phyloP scores from a whole-genome alignment of 2,797 vertebrate genomes.

The Anomalospiza imberbis region DNA sequence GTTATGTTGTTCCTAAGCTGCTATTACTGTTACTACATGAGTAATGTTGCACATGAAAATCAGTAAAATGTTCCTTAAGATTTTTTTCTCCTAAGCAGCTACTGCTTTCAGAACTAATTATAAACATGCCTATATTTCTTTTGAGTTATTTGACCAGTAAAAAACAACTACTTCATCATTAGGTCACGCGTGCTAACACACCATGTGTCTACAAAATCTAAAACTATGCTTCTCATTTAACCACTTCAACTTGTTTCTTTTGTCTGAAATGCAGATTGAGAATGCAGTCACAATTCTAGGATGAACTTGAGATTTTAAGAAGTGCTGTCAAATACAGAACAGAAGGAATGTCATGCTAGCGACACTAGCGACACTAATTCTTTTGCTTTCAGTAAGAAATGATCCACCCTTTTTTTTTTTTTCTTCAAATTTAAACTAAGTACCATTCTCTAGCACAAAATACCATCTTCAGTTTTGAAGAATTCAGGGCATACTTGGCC shows the following conservation, averaged over 20 bases:
- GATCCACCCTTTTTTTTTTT: accelerated
- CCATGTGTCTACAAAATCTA: neutral
- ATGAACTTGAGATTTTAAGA: neutral
- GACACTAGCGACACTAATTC: neutral
- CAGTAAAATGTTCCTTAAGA: neutral
- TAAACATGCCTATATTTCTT: neutral
- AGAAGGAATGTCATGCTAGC: neutral
- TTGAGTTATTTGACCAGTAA: neutral
- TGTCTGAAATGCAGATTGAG: accelerated
- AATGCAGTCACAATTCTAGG: neutral
- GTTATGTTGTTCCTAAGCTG: neutral
- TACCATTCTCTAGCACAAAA: neutral
- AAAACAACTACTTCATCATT: neutral
- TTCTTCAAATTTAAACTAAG: neutral
- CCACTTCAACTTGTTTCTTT: neutral
- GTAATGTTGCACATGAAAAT: accelerated
- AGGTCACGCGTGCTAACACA: neutral
- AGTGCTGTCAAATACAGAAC: neutral
- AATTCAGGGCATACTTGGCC: neutral
- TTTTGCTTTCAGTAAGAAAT: neutral
- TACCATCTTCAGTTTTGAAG: neutral
- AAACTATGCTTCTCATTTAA: neutral
- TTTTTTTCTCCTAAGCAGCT: neutral
- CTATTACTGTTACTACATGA: neutral
- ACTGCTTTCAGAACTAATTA: neutral